phyloP scores from a whole-genome alignment of 2,113 vertebrate genomes.

The Leucosticte australis region DNA sequence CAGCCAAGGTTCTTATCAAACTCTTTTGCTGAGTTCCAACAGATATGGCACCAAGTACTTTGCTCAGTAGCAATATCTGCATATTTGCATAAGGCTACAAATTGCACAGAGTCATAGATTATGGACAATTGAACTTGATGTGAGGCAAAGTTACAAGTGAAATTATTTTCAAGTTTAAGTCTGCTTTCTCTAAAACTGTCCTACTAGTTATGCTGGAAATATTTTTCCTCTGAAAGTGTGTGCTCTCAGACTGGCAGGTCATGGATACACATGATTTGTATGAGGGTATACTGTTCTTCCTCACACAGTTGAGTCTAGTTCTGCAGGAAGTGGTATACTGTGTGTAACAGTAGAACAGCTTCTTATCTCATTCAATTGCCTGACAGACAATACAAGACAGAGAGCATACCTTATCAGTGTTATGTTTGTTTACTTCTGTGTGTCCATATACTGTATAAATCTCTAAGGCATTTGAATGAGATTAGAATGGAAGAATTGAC shows the following conservation, averaged over 20 bases:
- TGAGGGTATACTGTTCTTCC: neutral
- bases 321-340: neutral
- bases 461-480: neutral
- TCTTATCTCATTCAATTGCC: conserved; percentile 22
- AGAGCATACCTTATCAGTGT: neutral
- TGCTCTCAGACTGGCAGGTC: neutral
- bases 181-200: neutral
- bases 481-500: conserved; percentile 30
- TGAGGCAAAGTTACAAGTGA: neutral
- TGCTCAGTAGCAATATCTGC: neutral
- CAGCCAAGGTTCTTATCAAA: neutral
- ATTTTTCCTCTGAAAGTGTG: neutral
- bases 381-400: neutral
- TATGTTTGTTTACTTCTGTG: conserved; percentile 17
- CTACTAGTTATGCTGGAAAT: neutral
- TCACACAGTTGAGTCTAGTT: neutral
- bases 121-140: neutral
- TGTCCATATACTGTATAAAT: neutral
- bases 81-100: neutral
- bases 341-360: neutral
- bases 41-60: neutral
- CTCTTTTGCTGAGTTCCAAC: neutral
- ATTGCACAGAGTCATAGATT: neutral
- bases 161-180: neutral
- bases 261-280: neutral